Base-by-base conservation (phyloP, 1,140 invertebrate species). In the Lucilia cuprina region DNA sequence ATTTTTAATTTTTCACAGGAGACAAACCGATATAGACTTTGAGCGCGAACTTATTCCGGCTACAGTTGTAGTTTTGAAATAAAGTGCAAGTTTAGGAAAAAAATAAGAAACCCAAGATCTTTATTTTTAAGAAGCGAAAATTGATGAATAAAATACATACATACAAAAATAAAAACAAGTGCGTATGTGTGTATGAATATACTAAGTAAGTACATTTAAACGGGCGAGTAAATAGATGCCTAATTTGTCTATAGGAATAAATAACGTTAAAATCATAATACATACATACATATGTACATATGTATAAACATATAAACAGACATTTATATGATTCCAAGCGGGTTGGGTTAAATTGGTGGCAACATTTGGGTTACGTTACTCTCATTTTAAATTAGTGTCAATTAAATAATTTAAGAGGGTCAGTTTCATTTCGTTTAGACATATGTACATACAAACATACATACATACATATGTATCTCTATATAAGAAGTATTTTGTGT, bases 401-500 rank as follows among this genome's bases (percentile, higher is more conserved):
- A 90, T 90, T 90, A 90, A 90, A 89, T 90, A 90, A 90, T 89
- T 90, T 90, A 89, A 90, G 89, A 87, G 86, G 89, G 89, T 90
- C 88, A 89, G 47, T 82, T 82, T 19, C 78, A 74, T 78, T 17
- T 34, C 41, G 25, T 50, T 10, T 50, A 80, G 5, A 50, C 77
- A 80, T 50, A 49, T 4, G 13, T 25, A 80, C 4, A 2, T 25
- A 80, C 41, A 47, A 5, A 65, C 9, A 21, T 25, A 80, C 4
- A 2, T 25, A 80, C 41, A 47, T 19, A 65, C 3, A 3, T 30
- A 60, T 60, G 55, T 60, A 60, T 60, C 14, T 60, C 12, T 60
- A 60, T 60, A 60, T 60, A 13, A 7, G 41, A 41, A 41, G 41
- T 41, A 41, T 41, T 41, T 41, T 41, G 41, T 41, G 7, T 41